Percentiles rank a stretch among this genome's conserved stretches.
Evolutionary conservation across 2,113 vertebrate species (phyloP).

Genomic region (Meriones unguiculatus): DNA sequence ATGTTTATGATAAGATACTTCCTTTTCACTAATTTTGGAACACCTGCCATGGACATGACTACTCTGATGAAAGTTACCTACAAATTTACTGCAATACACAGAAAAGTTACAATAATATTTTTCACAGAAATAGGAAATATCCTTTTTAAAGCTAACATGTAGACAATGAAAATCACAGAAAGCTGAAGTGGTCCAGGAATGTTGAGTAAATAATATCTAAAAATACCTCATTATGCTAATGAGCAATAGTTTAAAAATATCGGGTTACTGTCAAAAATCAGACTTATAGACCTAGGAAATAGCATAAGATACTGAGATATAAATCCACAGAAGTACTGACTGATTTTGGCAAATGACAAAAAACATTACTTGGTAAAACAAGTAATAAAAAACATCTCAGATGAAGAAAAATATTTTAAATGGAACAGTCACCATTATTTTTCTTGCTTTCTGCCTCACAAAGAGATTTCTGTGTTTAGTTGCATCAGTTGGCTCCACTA

Average conservation of each 20-base stretch:
- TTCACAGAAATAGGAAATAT: not conserved
- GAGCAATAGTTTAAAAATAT: not conserved
- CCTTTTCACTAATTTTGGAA: not conserved
- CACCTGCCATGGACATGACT: not conserved
- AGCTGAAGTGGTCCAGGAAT: too few relatives aligned
- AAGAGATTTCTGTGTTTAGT: not conserved
- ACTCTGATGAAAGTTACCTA: not conserved
- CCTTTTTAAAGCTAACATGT: not conserved
- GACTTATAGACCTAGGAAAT: too few relatives aligned
- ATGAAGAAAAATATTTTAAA: not conserved
- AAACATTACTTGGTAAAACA: not conserved
- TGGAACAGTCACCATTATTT: not conserved
- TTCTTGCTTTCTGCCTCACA: not conserved
- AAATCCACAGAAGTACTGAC: not conserved
- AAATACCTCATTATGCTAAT: not conserved
- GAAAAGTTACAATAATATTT: not conserved
- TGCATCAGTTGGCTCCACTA: not conserved
- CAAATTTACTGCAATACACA: not conserved
- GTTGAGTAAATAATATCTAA: not conserved
- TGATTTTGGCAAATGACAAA: not conserved
- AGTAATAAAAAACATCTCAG: not conserved
- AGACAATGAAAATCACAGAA: too few relatives aligned
- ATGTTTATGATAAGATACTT: not conserved
- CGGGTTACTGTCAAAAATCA: not conserved
- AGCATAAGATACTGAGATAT: not conserved